Evolutionary conservation across 2,113 vertebrate species (phyloP), one percentile per base, ranked within the genome.

Genomic region (Orthonyx spaldingii): DNA sequence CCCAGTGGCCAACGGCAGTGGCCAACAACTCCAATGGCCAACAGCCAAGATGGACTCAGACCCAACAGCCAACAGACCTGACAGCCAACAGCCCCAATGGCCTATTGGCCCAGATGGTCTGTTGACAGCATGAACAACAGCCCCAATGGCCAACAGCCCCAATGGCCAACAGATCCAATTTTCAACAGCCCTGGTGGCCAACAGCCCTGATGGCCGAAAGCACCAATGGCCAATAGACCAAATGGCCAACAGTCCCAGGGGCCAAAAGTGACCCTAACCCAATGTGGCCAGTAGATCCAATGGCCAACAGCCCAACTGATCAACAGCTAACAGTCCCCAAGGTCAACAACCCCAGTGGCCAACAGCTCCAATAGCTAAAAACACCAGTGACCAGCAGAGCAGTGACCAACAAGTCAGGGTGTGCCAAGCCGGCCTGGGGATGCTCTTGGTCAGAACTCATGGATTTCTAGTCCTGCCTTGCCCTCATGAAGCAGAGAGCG

Each of bases 231-330:
- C 66, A 61, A 35, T 8, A 66, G 9, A 1, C 2, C 5, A 13
- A 3, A 5, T 12, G 10, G 2, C 5, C 70, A 64, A 57, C 2
- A 69, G 8, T 0, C 2, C 1, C 5, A 1, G 2, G 6, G 32
- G 3, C 6, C 52, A 56, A n/a, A n/a, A n/a, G n/a, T n/a, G n/a
- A n/a, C n/a, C n/a, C n/a, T n/a, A n/a, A n/a, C n/a, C n/a, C n/a
- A n/a, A n/a, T n/a, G 13, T 16, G 13, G 19, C 30, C 49, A 74
- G 16, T 3, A 61, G 22, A 0, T 4, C 11, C 13, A 1, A 3
- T 10, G 11, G 39, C 9, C 59, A 63, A 16, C 7, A 55, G 5
- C 1, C 9, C 3, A 0, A 5, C 4, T 8, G 23, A 5, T 14
- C 18, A 42, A 16, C 17, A 39, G 3, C 28, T 10, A 2, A 17